Base-by-base conservation (phyloP, 2,888 invertebrate genomes). In the Chrysolina americana region DNA sequence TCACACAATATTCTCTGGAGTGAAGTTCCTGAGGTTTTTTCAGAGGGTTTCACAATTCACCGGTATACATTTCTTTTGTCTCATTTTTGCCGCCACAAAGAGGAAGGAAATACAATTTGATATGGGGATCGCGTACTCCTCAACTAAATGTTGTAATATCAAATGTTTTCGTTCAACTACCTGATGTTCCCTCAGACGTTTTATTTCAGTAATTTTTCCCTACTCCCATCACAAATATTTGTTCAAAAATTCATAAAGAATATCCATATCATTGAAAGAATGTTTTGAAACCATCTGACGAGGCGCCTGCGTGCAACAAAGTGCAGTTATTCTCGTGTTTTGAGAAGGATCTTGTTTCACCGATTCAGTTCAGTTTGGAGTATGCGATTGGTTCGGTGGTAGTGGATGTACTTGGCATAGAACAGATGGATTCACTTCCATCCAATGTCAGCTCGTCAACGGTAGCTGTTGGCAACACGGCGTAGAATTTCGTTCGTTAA, bases 401-500 rank as follows among this genome's bases (percentile, higher is more conserved):
- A 28, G 47, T 50, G 50, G 48, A 23, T 66, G 56, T 53, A 28
- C 19, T 17, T 50, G 48, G 19, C 71, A 68, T n/a, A 63, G 63
- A 65, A 71, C 71, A 66, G 71, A 71, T 71, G 65, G 59, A 71
- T 65, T 47, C 28, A 59, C 53, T 71, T 64, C 65, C 65, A 65
- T 65, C 66, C 66, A 66, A 36, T 50, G 71, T 62, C 62, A 72
- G 68, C 59, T 62, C 56, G 68, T 66, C 47, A 59, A 66, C 59
- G 41, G 15, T 65, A 63, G 62, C 62, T 68, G 62, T 73, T 73
- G 72, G 72, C 72, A 73, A 73, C 72, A 68, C 72, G 50, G 72
- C 72, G 68, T 73, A 73, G 68, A 73, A 68, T 72, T 68, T 44
- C 69, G 73, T 74, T 71, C 75, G 68, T 75, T 75, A 69, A 75